Conservation (phyloP, 2,113 vertebrate species). For the Sander vitreus region DNA sequence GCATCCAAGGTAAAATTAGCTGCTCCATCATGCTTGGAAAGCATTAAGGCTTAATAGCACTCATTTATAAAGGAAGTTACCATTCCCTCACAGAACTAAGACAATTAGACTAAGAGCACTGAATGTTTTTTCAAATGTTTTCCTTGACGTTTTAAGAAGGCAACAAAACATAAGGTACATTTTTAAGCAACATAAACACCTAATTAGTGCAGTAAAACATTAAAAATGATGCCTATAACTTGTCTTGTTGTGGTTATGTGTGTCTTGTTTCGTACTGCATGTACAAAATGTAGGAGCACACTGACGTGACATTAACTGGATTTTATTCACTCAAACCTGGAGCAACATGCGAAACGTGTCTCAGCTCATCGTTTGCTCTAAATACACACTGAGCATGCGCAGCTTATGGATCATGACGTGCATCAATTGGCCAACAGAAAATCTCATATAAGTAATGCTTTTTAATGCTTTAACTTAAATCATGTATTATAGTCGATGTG, state of each 20-base stretch:
- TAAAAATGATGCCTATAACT: neutral
- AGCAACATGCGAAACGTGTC: no score
- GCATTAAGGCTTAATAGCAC: slow-evolving; percentile 74
- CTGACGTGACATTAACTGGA: no score
- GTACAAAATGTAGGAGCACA: no score
- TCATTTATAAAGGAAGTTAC: slow-evolving; percentile 71
- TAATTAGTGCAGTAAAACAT: neutral
- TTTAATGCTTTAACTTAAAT: no score
- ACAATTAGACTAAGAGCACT: slow-evolving; percentile 48
- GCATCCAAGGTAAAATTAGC: slow-evolving; percentile 75
- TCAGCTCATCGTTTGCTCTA: no score
- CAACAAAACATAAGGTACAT: neutral
- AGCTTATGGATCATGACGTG: no score
- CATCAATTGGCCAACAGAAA: no score
- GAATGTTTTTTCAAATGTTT: slow-evolving; percentile 47
- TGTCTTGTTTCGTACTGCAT: no score
- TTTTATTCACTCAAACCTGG: no score
- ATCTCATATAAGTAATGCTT: no score
- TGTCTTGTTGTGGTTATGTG: neutral
- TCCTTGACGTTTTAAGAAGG: slow-evolving; percentile 18
- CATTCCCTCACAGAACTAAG: slow-evolving; percentile 53
- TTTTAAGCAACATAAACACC: neutral
- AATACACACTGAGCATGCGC: no score
- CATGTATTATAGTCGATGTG: no score
- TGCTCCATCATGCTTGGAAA: slow-evolving; percentile 76